phyloP scores from a whole-genome alignment of 2,797 vertebrate genomes.

The Dallia pectoralis region DNA sequence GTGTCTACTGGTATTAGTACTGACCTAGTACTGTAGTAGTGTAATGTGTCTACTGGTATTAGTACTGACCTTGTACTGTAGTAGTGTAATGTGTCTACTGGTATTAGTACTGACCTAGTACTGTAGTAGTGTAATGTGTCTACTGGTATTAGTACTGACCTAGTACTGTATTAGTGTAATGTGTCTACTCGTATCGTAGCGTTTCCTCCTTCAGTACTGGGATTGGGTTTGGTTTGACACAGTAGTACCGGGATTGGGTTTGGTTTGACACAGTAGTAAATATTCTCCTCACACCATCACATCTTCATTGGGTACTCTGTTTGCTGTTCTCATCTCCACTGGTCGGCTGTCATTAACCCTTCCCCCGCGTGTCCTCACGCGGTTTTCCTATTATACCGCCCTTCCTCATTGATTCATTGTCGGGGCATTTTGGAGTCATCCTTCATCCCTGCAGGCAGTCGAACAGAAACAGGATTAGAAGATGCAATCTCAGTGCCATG shows the following conservation, averaged over 20 bases:
- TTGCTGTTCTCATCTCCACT: constrained; percentile 51
- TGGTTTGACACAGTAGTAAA: too few relatives aligned
- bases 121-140: too few relatives aligned
- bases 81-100: too few relatives aligned
- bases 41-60: too few relatives aligned
- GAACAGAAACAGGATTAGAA: constrained; percentile 50
- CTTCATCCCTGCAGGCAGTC: constrained; percentile 50
- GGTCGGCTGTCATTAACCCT: constrained; percentile 47
- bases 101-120: too few relatives aligned
- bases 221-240: too few relatives aligned
- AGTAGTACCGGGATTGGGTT: too few relatives aligned
- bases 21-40: too few relatives aligned
- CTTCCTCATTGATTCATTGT: constrained; percentile 66
- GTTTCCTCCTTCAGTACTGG: neutral
- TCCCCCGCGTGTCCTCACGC: constrained; percentile 47
- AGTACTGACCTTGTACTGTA: too few relatives aligned
- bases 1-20: too few relatives aligned
- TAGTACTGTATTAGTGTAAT: neutral
- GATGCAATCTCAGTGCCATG: constrained; percentile 57
- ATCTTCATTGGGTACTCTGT: constrained; percentile 35
- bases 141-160: too few relatives aligned
- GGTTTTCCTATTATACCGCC: constrained; percentile 55
- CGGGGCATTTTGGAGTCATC: constrained; percentile 61
- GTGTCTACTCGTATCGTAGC: constrained; percentile 9
- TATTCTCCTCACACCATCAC: neutral